phyloP scores from a whole-genome alignment of 2,113 vertebrate species.

The Grallaria varia region DNA sequence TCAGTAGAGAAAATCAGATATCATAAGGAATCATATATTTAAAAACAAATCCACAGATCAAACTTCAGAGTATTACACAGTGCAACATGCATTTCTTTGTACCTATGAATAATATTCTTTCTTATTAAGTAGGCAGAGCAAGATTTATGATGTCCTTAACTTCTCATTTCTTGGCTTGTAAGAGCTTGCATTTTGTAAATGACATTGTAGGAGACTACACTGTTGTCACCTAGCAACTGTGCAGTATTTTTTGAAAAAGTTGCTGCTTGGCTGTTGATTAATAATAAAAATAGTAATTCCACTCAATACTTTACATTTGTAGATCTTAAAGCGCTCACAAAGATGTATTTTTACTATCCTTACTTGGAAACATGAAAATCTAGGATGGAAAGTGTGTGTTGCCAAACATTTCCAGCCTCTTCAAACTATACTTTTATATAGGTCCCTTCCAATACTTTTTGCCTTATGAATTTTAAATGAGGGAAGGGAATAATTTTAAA shows the following conservation, averaged over 20 bases:
- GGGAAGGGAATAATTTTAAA: neutral
- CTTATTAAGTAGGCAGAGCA: neutral
- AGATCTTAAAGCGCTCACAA: neutral
- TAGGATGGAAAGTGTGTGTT: neutral
- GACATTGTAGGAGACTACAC: neutral
- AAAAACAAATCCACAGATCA: neutral
- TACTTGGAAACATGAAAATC: neutral
- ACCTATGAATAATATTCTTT: neutral
- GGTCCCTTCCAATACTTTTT: neutral
- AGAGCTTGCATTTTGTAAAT: constrained; percentile 11
- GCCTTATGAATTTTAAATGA: constrained; percentile 14
- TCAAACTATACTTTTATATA: neutral
- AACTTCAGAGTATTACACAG: neutral
- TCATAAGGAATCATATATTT: neutral
- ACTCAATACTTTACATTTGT: neutral
- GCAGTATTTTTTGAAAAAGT: neutral
- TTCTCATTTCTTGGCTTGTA: constrained; percentile 18
- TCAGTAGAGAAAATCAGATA: neutral
- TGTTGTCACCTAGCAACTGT: constrained; percentile 42
- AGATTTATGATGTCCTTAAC: neutral
- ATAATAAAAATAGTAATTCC: neutral
- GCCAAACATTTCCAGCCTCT: neutral
- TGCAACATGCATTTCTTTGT: neutral
- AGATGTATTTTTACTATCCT: neutral
- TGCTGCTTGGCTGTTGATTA: neutral